Conservation (phyloP, 2,797 vertebrate genomes). For the Orestias chungarensis region DNA sequence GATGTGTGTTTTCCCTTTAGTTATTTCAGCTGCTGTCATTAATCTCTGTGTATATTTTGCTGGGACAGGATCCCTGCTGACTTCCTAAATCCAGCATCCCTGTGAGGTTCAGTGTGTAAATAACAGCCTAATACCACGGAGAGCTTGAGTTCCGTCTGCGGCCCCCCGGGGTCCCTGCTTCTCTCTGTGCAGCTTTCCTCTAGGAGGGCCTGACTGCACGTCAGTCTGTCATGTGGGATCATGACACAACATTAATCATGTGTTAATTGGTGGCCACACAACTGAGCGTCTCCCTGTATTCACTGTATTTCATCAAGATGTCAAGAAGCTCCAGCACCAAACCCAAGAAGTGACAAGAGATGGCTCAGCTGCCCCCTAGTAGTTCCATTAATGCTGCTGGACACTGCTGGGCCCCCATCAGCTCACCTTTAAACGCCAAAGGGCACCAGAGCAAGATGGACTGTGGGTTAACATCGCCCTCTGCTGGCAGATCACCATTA, state of each 20-base stretch:
- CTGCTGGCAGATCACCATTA: conserved; percentile 51
- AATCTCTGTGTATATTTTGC: conserved; percentile 38
- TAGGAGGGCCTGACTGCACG: conserved; percentile 21
- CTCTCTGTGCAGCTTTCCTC: conserved; percentile 27
- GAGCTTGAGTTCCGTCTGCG: conserved; percentile 41
- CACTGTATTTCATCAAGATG: background rate
- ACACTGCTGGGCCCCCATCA: background rate
- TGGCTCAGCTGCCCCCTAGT: background rate
- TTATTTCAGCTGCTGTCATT: conserved; percentile 20
- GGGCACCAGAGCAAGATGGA: background rate
- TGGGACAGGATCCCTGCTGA: conserved; percentile 51
- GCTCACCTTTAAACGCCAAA: background rate
- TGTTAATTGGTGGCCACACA: conserved; percentile 3
- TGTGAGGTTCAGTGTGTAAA: conserved; percentile 53
- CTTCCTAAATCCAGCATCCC: conserved; percentile 38
- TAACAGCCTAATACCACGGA: conserved; percentile 51
- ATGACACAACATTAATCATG: background rate
- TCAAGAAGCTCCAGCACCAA: background rate
- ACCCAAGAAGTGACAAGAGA: background rate
- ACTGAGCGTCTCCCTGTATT: background rate
- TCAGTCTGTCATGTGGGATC: conserved; percentile 20
- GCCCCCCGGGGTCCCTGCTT: conserved; percentile 18
- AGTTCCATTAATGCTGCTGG: background rate
- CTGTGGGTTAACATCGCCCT: conserved; percentile 29
- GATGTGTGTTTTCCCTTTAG: background rate